A percentile compares a stretch with the other conserved stretches of the same genome.
phyloP scores from a whole-genome alignment of 2,797 vertebrate genomes.

The Lepus oiostolus region DNA sequence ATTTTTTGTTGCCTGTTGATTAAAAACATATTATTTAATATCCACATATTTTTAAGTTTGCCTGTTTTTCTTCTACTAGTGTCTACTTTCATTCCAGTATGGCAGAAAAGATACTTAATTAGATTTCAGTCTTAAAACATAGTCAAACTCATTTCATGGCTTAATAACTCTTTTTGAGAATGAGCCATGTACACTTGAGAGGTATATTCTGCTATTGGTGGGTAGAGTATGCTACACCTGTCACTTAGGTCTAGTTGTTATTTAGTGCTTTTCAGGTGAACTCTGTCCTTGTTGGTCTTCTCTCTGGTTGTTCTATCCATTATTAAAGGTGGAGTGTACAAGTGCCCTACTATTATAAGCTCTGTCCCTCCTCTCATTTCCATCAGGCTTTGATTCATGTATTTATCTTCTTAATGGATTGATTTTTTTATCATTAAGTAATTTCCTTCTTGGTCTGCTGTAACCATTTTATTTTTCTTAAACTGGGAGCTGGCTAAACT shows the following conservation, averaged over 20 bases:
- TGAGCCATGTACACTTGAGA: neutral
- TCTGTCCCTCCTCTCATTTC: neutral
- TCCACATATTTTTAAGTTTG: neutral
- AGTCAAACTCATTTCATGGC: neutral
- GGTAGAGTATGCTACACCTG: neutral
- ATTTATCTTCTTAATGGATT: neutral
- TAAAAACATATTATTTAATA: constrained; percentile 15
- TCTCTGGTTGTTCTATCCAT: neutral
- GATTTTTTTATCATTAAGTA: neutral
- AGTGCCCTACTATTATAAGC: neutral
- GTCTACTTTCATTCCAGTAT: constrained; percentile 19
- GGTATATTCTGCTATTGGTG: neutral
- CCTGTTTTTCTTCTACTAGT: neutral
- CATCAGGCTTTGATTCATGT: neutral
- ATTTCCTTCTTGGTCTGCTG: constrained; percentile 2
- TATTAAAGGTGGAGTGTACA: neutral
- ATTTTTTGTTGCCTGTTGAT: neutral
- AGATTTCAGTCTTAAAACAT: neutral
- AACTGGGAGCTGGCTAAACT: neutral
- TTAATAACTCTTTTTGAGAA: neutral
- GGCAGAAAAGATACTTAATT: neutral
- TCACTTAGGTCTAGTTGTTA: neutral
- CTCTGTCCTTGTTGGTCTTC: neutral
- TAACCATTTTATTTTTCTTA: neutral
- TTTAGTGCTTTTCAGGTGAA: neutral